Base-by-base conservation (phyloP, 2,888 invertebrate species). In the Lutraria lutraria region DNA sequence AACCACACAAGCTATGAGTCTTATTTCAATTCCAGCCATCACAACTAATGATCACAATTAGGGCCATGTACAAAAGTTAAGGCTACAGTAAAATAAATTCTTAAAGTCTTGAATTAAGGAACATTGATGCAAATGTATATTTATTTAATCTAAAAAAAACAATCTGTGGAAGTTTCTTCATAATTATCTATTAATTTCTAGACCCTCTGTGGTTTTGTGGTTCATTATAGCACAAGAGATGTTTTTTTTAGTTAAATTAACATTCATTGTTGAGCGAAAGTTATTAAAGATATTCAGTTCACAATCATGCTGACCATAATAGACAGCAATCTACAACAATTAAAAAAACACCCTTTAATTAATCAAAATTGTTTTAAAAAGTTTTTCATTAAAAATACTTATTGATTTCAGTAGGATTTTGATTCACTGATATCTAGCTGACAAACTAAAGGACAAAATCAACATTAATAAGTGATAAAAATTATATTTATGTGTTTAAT, bases 391-490 rank as follows among this genome's bases (percentile, higher is more conserved):
- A 25, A 25, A 68, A 68, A 68, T 25, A 68, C n/a, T 12, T 25
- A 68, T 0, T 8, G 34, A 76, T 10, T 76, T 76, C 76, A 31
- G 29, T 34, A 76, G 8, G 31, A 76, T 34, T 34, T 76, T 16
- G 31, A 76, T 34, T 76, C 34, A 13, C 34, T 31, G 31, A 76
- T 68, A 31, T n/a, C n/a, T n/a, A n/a, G n/a, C n/a, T 34, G 76
- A 76, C 72, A 31, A 15, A 76, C 29, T 15, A 76, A 76, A 31
- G 25, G 76, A 76, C 76, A 76, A 31, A 31, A 10, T 1, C 15
- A 76, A 76, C 76, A 76, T 76, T 76, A 34, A 76, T 31, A 25
- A 76, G 34, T 76, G 34, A 76, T 76, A 76, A 76, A 56, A 76
- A 76, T 76, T 76, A 76, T 76, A 25, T 31, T 76, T 19, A 34